Evolutionary conservation across 2,113 vertebrate genomes (phyloP), one percentile per base, ranked within the genome.

Genomic region (Sinocyclocheilus anshuiensis): DNA sequence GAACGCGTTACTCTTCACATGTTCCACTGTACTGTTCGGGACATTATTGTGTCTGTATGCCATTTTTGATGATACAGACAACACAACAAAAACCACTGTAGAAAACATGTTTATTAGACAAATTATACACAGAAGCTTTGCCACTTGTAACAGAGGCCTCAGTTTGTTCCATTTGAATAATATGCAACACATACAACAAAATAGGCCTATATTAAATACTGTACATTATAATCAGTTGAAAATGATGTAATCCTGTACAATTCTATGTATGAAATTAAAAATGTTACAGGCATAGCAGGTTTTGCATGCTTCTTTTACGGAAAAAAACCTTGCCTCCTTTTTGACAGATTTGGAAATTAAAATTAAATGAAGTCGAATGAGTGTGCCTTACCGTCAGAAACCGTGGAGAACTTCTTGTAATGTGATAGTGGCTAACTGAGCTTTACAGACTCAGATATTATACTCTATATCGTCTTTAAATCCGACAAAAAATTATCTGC

Each of bases 51-150:
- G 16, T 74, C 22, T 39, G 16, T 71, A 0, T 4, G 18, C 9
- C 11, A 26, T 50, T 77, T 77, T 24, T 53, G 59, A 65, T 11
- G 13, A 83, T 74, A 83, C 59, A 89, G 63, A 88, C 93, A 93
- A 94, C 80, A 93, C 89, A 92, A 92, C 84, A 91, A 90, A 90
- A 93, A 1, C 94, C 92, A 95, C 95, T 98, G 97, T 99, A 99
- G 95, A 98, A 99, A 99, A 99, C 96, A 96, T 97, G 97, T 99
- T 99, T 99, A 99, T 99, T 99, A 99, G 98, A 99, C 98, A 99
- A 99, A 99, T 99, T 99, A 99, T 98, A 98, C 98, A 99, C 98
- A 98, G 97, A 99, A 99, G 98, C 97, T 97, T 97, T 97, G 98
- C 96, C 97, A 98, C 97, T 99, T 97, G 95, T 97, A 98, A 98